phyloP scores from a whole-genome alignment of 2,113 vertebrate species.

The Dasyurus viverrinus region DNA sequence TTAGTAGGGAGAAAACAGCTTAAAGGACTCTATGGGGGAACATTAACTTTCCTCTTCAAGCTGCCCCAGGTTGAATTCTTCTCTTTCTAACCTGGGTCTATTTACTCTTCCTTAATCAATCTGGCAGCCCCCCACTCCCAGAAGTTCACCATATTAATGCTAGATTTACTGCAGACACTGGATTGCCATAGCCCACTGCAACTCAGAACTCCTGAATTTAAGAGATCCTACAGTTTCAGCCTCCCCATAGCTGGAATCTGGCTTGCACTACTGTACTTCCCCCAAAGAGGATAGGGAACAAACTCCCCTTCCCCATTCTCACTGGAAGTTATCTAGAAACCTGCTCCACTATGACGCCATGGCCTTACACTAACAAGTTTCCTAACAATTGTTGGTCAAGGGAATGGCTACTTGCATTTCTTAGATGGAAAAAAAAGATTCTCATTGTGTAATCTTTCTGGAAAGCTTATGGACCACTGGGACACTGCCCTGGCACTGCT shows the following conservation, averaged over 20 bases:
- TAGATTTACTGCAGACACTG: too few species aligned
- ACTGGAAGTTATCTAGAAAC: neutral
- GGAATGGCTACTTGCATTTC: neutral
- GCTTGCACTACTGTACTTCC: too few species aligned
- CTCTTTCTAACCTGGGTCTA: too few species aligned
- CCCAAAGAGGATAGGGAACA: neutral
- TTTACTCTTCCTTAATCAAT: too few species aligned
- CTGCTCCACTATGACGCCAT: neutral
- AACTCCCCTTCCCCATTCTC: neutral
- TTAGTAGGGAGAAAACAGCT: neutral
- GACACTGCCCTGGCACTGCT: neutral
- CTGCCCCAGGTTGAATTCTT: neutral
- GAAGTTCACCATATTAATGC: too few species aligned
- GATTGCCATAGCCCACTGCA: too few species aligned
- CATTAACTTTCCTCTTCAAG: neutral
- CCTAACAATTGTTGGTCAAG: neutral
- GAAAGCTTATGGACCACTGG: neutral
- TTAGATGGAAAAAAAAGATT: neutral
- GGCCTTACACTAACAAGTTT: too few species aligned
- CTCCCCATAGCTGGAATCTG: too few species aligned
- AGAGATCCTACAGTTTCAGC: too few species aligned
- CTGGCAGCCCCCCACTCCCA: too few species aligned
- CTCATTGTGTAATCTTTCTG: neutral
- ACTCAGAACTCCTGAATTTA: too few species aligned
- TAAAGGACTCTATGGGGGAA: neutral